Evolutionary conservation across 2,797 vertebrate species (phyloP).

Genomic region (Pseudochaenichthys georgianus): DNA sequence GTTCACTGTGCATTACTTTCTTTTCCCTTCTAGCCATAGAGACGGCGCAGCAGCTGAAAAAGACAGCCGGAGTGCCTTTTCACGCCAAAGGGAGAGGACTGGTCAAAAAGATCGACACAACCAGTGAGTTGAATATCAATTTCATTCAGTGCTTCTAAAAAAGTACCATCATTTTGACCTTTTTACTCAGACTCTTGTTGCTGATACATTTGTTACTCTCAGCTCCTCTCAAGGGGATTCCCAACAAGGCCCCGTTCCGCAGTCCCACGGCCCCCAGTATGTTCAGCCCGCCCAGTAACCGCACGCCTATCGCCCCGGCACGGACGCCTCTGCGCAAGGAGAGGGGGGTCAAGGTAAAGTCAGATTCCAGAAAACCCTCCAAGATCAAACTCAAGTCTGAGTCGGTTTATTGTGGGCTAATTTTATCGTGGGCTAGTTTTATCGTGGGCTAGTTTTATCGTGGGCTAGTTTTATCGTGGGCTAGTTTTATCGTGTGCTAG

Average conservation of each 20-base stretch:
- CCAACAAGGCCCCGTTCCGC: constrained; percentile 96
- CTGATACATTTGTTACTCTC: constrained; percentile 20
- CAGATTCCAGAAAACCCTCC: neutral
- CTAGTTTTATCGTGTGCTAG: no score
- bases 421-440: no score
- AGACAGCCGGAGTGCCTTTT: constrained; percentile 96
- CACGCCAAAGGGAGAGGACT: constrained; percentile 97
- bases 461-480: no score
- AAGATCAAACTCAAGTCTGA: no score
- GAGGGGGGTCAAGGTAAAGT: constrained; percentile 94
- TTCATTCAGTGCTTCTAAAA: neutral
- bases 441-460: no score
- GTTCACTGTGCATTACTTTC: neutral
- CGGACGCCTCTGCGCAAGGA: constrained; percentile 95
- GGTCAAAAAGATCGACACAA: constrained; percentile 98
- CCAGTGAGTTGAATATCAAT: constrained; percentile 86
- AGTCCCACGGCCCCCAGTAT: constrained; percentile 95
- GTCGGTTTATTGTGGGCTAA: neutral
- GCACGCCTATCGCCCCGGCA: constrained; percentile 92
- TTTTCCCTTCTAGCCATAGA: constrained; percentile 89
- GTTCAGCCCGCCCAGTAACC: constrained; percentile 95
- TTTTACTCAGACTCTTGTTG: neutral
- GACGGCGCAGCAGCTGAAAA: constrained; percentile 97
- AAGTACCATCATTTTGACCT: neutral
- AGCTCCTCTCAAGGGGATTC: constrained; percentile 98